Evolutionary conservation across 2,888 invertebrate species (phyloP), one percentile per base, ranked within the genome.

Genomic region (Branchellion lobata): DNA sequence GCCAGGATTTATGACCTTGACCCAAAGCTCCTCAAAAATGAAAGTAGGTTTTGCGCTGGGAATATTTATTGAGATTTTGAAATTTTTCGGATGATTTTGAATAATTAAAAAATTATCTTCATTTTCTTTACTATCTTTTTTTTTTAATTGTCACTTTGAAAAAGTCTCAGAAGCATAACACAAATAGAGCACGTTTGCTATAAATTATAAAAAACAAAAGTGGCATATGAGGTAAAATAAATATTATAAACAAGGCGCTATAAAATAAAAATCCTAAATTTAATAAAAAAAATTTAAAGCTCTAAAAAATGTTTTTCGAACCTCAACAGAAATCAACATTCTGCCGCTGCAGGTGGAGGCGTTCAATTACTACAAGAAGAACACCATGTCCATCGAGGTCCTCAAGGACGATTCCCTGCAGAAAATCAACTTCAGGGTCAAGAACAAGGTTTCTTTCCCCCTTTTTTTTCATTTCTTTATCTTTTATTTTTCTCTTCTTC

Each of bases 371-470:
- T 87, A 86, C 84, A 85, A 85, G 82, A 86, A 85, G 81, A 86
- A 86, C 80, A 85, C 85, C 65, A 84, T 85, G 84, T 85, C 87
- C 11, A 86, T 87, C 47, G 87, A 87, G 82, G 81, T 87, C 34
- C 84, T 86, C 40, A 87, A 87, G 80, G 87, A 86, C 33, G 86
- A 85, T 73, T 84, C 85, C 73, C 84, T 87, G 14, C 87, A 87
- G 81, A 86, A 87, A 79, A 85, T 87, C 29, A 86, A 87, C 82
- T 87, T 86, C 82, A 83, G 87, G 72, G 86, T 87, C n/a, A 85
- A 85, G 79, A 86, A 86, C 82, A 86, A 86, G 86, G 87, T 87
- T 51, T 24, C 71, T n/a, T n/a, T n/a, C n/a, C n/a, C n/a, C n/a
- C n/a, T n/a, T 21, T 21, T 27, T 33, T 31, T 72, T 27, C 24